Base-by-base conservation (phyloP, 2,797 vertebrate genomes). In the Ceyx erithaca region DNA sequence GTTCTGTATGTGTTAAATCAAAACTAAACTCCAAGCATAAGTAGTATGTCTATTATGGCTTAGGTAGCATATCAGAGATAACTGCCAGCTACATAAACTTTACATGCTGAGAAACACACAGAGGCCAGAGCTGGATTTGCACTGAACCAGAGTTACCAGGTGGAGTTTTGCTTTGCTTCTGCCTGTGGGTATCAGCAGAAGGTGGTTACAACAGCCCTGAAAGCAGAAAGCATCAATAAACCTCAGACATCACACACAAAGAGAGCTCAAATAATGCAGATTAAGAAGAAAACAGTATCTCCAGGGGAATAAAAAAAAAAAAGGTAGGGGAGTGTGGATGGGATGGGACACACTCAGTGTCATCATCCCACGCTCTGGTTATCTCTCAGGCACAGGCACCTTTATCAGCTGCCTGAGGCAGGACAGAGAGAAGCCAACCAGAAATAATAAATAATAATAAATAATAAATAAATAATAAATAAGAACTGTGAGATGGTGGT, bases 311-410 rank as follows among this genome's bases (percentile, higher is more conserved):
- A 85, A 67, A 6, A 85, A 64, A n/a, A n/a, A 70, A 85, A 45
- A 4, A 13, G 30, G 3, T 7, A 0, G 0, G 17, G 11, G 3
- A 4, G 1, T 8, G 6, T 12, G 6, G 1, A 46, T 22, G 45
- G 49, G 25, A 51, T 28, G 26, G 49, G 25, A 28, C 49, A 70
- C 3, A 70, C 3, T 12, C 18, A 57, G 45, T 37, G 7, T 23
- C 25, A 23, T 45, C 37, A 30, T 49, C 41, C 37, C 78, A 3
- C 19, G 64, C 21, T 40, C 3, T 8, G 26, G 12, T 8, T 51
- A 1, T 45, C 15, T 64, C 33, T 61, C 7, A 5, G 49, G 69
- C 33, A 58, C 3, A 72, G 55, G 26, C 25, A 91, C 54, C 41
- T 92, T 67, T 41, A n/a, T 8, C 46, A 15, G 7, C 16, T 64